These are phyloP conservation scores for Hiodon tergisus DNA, from an alignment of 2,113 vertebrate genomes.

Conservation along the genomic window DNA sequence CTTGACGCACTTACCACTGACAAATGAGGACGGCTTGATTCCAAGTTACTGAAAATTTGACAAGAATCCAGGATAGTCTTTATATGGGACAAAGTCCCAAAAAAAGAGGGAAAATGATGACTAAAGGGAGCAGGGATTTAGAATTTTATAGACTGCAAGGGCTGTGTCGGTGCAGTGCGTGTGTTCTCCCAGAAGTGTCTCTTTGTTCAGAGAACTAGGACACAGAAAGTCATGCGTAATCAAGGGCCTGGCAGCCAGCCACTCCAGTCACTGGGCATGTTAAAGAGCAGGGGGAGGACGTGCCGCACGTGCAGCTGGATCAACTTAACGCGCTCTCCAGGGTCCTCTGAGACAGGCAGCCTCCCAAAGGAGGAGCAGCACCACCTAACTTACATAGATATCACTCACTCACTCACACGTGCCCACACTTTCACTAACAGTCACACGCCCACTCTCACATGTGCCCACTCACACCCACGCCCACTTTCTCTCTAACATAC, in stretches of 20 bases:
- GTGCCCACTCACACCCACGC: not conserved
- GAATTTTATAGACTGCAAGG: too few relatives aligned
- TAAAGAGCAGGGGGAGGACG: slow-evolving; percentile 49
- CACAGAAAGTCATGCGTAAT: slow-evolving; percentile 45
- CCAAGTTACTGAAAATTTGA: slow-evolving; percentile 20
- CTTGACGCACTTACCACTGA: too few relatives aligned
- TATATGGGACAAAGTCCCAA: slow-evolving; percentile 28
- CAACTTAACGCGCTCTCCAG: slow-evolving; percentile 29
- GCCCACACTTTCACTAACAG: not conserved
- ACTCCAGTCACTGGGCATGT: slow-evolving; percentile 46
- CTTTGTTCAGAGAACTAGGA: slow-evolving; percentile 51
- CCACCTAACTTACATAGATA: slow-evolving; percentile 14
- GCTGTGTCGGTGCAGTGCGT: slow-evolving; percentile 15
- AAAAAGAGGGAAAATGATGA: not conserved
- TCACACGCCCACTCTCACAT: not conserved
- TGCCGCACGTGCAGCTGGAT: slow-evolving; percentile 43
- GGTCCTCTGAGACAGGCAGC: not conserved
- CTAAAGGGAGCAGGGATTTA: not conserved
- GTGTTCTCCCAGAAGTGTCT: slow-evolving; percentile 38
- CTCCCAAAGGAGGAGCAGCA: not conserved
- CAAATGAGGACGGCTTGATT: not conserved
- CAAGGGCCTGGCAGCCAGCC: slow-evolving; percentile 40
- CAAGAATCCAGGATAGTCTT: slow-evolving; percentile 4
- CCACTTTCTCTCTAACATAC: not conserved
- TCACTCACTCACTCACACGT: not conserved